Conservation (phyloP, 2,797 vertebrate species). For the Balearica regulorum region DNA sequence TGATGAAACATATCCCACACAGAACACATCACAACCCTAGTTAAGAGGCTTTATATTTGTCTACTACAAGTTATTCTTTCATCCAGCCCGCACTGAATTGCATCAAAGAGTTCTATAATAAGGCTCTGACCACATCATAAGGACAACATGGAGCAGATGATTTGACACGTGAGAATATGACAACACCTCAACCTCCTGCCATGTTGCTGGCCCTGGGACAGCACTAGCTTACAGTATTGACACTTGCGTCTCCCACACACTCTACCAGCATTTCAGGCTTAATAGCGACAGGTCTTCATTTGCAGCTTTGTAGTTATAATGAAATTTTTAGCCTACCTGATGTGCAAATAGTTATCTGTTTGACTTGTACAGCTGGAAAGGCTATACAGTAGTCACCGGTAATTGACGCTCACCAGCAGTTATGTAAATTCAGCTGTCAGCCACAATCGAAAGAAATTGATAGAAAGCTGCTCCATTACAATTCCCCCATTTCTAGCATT, state of each 20-base stretch:
- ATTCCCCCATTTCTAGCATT: slow-evolving; percentile 68
- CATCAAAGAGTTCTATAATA: slow-evolving; percentile 7
- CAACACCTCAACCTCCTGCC: neutral
- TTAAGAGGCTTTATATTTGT: slow-evolving; percentile 32
- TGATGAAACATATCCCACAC: slow-evolving; percentile 58
- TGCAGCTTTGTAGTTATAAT: neutral
- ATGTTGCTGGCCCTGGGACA: neutral
- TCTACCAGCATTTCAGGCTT: neutral
- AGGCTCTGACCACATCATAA: neutral
- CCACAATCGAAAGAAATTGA: neutral
- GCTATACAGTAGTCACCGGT: neutral
- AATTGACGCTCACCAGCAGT: neutral
- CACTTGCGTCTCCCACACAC: neutral
- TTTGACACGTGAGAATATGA: neutral
- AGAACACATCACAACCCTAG: neutral
- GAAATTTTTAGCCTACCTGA: neutral
- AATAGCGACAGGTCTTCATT: neutral
- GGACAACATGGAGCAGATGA: neutral
- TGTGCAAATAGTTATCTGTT: neutral
- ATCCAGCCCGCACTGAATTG: neutral
- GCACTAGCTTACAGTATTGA: neutral
- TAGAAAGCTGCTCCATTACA: neutral
- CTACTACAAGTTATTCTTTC: slow-evolving; percentile 50
- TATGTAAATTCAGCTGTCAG: slow-evolving; percentile 3
- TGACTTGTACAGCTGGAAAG: neutral